These are phyloP conservation scores for Anthrax anthrax DNA, from an alignment of 2,888 invertebrate species.

Conservation along the genomic window DNA sequence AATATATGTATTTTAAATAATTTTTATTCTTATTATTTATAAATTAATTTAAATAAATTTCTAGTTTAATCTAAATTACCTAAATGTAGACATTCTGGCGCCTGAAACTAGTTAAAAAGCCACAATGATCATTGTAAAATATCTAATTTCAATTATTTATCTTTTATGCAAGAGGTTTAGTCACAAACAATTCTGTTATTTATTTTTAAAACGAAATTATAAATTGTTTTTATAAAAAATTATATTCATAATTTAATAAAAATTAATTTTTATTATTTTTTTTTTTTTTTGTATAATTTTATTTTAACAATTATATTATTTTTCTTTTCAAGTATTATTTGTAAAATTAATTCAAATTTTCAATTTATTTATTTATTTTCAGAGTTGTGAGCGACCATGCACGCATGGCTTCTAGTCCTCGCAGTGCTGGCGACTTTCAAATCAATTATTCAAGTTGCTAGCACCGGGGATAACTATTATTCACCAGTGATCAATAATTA, in stretches of 20 bases:
- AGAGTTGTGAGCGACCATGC: conserved; percentile 38
- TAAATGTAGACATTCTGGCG: neutral
- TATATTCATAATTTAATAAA: no score
- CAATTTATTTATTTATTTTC: conserved; percentile 27
- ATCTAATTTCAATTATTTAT: no score
- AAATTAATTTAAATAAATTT: no score
- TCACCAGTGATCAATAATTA: conserved; percentile 24
- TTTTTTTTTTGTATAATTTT: neutral
- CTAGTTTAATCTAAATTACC: neutral
- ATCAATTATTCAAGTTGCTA: conserved; percentile 35
- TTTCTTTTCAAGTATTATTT: no score
- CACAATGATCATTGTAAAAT: neutral
- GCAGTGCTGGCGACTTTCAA: conserved; percentile 38
- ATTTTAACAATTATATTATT: no score
- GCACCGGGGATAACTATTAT: conserved; percentile 30
- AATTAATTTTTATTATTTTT: no score
- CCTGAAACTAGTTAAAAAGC: neutral
- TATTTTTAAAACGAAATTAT: no score
- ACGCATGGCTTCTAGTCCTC: conserved; percentile 37
- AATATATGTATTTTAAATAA: no score
- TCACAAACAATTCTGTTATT: no score
- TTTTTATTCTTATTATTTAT: no score
- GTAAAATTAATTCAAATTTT: neutral
- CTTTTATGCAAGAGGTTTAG: no score
- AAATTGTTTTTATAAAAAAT: no score